A percentile compares a stretch with the other conserved stretches of the same genome.
Evolutionary conservation across 2,888 invertebrate genomes (phyloP).

Genomic region (Phragmatobia fuliginosa): DNA sequence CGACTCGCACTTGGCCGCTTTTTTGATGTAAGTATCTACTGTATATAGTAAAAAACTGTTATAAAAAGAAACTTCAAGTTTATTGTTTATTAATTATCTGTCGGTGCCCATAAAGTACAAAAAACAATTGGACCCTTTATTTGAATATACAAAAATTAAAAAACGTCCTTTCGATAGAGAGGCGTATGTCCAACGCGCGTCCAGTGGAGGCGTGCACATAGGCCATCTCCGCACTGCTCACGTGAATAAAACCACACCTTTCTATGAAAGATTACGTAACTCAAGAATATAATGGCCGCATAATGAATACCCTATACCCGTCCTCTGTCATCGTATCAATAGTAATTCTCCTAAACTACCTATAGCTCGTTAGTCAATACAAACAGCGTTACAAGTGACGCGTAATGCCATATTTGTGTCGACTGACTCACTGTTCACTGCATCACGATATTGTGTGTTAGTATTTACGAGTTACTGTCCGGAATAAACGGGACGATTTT

Average conservation of each 20-base stretch:
- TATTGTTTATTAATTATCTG: too few species aligned
- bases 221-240: too few species aligned
- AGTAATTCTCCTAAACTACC: constrained; percentile 4
- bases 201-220: too few species aligned
- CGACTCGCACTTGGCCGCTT: too few species aligned
- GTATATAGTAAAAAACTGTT: too few species aligned
- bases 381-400: constrained; percentile 25
- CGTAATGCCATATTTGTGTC: constrained; percentile 31
- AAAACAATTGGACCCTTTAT: too few species aligned
- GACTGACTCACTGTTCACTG: constrained; percentile 34
- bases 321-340: not conserved
- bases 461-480: constrained; percentile 10
- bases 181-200: too few species aligned
- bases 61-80: too few species aligned
- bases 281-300: not conserved
- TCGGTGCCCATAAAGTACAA: too few species aligned
- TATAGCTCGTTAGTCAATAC: constrained; percentile 9
- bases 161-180: too few species aligned
- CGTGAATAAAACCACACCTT: not conserved
- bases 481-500: constrained; percentile 15
- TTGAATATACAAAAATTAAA: too few species aligned
- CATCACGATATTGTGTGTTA: constrained; percentile 15
- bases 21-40: too few species aligned
- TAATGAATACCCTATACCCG: not conserved
- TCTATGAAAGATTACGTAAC: constrained; percentile 3